Evolutionary conservation across 1,140 invertebrate species (phyloP), one percentile per base, ranked within the genome.

Genomic region (Drosophila aff.): DNA sequence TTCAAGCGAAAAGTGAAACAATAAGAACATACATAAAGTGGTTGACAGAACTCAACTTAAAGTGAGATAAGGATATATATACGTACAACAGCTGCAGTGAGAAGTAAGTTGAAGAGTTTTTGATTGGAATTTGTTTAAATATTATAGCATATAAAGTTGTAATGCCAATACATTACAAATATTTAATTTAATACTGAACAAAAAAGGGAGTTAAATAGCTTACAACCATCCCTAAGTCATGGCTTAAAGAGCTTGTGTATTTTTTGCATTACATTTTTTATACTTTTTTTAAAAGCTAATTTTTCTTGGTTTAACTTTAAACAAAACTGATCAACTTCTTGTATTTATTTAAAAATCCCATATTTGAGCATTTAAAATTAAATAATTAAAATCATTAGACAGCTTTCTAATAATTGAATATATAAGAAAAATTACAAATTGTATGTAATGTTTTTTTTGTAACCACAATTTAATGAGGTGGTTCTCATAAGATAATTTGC

Each of bases 101-200:
- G 16, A 63, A 53, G 82, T 84, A 81, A 85, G 82, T 84, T 41
- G 1, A 13, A 16, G 1, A 18, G 10, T 9, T 16, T 15, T 26
- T 18, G 1, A 1, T 9, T 9, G 15, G 28, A 16, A 4, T 36
- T 53, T 3, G n/a, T 8, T 55, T 55, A 9, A 60, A 9, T 11
- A 31, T 10, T 15, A 21, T 21, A 7, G 15, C 16, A n/a, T 0
- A 31, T 2, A n/a, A 26, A 16, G 3, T 18, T 33, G 10, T 18
- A 21, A 18, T 13, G 8, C 4, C 13, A 7, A 33, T 33, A 7
- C 9, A n/a, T n/a, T 11, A 2, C n/a, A 11, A 31, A n/a, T 11
- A 18, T n/a, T n/a, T 11, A 11, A n/a, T 1, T 11, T 28, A 10
- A 23, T 8, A 23, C 8, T 4, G 3, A 23, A 8, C 6, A 15